Conservation (phyloP, 2,113 vertebrate species). For the Corythornis madagascariensis region DNA sequence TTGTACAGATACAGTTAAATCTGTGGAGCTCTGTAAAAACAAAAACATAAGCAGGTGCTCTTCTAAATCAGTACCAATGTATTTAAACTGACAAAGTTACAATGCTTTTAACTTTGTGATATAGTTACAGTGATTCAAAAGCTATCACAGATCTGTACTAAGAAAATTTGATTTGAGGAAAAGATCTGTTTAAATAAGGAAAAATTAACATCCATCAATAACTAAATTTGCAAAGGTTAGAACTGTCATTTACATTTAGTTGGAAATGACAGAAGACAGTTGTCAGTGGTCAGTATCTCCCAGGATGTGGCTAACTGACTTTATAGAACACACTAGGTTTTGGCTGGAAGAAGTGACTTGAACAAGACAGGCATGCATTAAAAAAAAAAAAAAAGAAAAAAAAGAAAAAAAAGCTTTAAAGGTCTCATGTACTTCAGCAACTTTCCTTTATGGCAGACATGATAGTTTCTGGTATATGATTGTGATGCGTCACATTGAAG, state of each 20-base stretch:
- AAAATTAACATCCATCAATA: not conserved
- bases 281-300: not conserved
- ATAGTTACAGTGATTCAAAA: not conserved
- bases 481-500: not conserved
- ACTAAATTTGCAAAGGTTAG: not conserved
- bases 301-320: not conserved
- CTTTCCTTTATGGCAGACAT: not conserved
- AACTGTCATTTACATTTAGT: not conserved
- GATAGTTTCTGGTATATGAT: not conserved
- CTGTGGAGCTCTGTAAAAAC: not conserved
- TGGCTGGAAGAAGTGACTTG: not conserved
- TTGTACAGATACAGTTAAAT: not conserved
- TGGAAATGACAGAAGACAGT: accelerated
- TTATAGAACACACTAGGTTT: not conserved
- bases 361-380: not conserved
- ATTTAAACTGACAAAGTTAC: not conserved
- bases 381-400: not conserved
- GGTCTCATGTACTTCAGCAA: not conserved
- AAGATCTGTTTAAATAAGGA: not conserved
- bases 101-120: not conserved
- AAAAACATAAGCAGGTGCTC: not conserved
- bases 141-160: not conserved
- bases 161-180: not conserved
- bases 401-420: not conserved
- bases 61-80: not conserved